Base-by-base conservation (phyloP, 2,797 vertebrate species). In the Diceros bicornis region DNA sequence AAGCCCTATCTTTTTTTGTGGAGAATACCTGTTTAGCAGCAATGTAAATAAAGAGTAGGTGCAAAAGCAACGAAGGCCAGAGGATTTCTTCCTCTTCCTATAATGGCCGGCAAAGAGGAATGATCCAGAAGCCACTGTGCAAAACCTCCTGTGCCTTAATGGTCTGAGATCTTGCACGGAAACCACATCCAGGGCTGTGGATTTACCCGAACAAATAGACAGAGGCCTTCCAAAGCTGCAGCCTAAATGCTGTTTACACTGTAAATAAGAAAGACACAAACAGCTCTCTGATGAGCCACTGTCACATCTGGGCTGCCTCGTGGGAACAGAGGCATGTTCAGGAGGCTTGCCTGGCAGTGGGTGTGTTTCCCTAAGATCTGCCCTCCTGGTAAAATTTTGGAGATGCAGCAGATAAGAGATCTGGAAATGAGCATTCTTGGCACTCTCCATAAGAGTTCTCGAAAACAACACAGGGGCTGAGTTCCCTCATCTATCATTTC, bases 211-310 rank as follows among this genome's bases (percentile, higher is more conserved):
- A 98, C 97, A 98, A 98, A 98, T 87, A 97, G 97, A 95, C 0
- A 1, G 97, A 47, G 11, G 96, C 90, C 97, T 98, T 98, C 98
- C 98, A 98, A 98, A 98, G 98, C 98, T 95, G 66, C 96, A 96
- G 98, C 94, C 94, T 96, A 96, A 97, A 64, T 97, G 94, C 91
- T 98, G 98, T 98, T 98, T 98, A 98, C 93, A 98, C 97, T 98
- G 96, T 98, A 98, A 99, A 98, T 96, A 96, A 98, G 98, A 98
- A 92, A 98, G 98, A 98, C 96, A 98, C 97, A 98, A 98, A 97
- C 97, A 98, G 97, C 92, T 87, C 89, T 98, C 86, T 84, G 88
- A 94, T 34, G 93, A 84, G 87, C 92, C 94, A 7, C 91, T 92
- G 96, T 92, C 95, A 41, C 84, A 96, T 96, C 96, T 96, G 87